Percentiles rank a stretch among this genome's conserved stretches.
Conservation (phyloP, 2,888 invertebrate species). For the Lithophane leautieri region DNA sequence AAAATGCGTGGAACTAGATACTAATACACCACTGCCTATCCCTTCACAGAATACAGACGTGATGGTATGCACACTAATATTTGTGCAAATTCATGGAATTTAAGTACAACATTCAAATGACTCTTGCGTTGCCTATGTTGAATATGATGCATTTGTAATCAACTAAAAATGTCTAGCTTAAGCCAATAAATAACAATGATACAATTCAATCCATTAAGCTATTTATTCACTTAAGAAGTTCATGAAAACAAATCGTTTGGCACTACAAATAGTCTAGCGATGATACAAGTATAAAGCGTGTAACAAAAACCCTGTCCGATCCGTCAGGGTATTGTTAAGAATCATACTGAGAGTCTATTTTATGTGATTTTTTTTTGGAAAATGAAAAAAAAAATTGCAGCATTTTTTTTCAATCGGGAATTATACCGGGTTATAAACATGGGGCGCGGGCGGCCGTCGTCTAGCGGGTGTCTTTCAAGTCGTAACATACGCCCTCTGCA, state of each 20-base stretch:
- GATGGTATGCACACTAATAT: not conserved
- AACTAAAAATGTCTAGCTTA: not conserved
- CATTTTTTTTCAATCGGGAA: too few relatives aligned
- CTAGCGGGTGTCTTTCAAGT: too few relatives aligned
- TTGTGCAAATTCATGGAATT: not conserved
- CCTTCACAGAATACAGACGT: not conserved
- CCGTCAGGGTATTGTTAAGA: too few relatives aligned
- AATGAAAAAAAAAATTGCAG: too few relatives aligned
- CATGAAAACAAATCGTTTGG: conserved; percentile 9
- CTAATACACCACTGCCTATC: not conserved
- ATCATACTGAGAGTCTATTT: too few relatives aligned
- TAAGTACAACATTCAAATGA: not conserved
- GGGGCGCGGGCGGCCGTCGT: too few relatives aligned
- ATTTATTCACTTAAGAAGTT: conserved; percentile 1
- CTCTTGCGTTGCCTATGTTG: not conserved
- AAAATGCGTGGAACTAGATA: not conserved
- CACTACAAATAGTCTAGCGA: not conserved
- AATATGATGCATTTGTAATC: not conserved
- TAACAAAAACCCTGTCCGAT: too few relatives aligned
- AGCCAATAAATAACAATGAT: not conserved
- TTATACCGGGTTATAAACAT: too few relatives aligned
- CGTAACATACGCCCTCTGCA: too few relatives aligned
- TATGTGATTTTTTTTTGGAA: too few relatives aligned
- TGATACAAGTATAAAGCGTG: not conserved
- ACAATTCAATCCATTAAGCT: conserved; percentile 12